Conservation (phyloP, 2,888 invertebrate species). For the Epinotia brunnichana region DNA sequence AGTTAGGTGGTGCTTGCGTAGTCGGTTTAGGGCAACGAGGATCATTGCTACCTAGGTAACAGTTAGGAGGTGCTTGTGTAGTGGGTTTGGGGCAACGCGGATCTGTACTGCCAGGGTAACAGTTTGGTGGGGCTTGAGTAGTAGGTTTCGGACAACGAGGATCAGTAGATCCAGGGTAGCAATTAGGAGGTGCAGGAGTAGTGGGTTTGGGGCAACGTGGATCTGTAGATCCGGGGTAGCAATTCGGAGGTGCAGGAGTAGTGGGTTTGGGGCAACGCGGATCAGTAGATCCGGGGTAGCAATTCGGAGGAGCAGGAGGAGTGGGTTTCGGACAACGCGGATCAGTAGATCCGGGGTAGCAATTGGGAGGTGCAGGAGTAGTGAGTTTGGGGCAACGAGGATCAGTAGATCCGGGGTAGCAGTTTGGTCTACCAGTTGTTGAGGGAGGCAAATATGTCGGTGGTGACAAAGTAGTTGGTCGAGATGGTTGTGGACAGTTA, state of each 20-base stretch:
- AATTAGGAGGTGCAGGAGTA: constrained; percentile 56
- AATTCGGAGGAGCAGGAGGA: constrained; percentile 52
- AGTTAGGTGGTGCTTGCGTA: too few relatives aligned
- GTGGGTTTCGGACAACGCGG: constrained; percentile 58
- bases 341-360: constrained; percentile 61
- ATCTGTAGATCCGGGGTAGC: constrained; percentile 54
- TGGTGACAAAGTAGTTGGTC: constrained; percentile 40
- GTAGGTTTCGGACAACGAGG: constrained; percentile 54
- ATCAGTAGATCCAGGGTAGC: constrained; percentile 63
- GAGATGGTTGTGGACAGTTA: constrained; percentile 50
- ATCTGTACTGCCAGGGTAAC: constrained; percentile 46
- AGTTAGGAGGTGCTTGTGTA: constrained; percentile 46
- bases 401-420: constrained; percentile 54
- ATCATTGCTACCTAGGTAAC: constrained; percentile 49
- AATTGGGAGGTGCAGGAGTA: constrained; percentile 54
- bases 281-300: constrained; percentile 54
- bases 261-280: constrained; percentile 59
- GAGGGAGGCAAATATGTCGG: constrained; percentile 40
- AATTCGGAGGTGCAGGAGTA: constrained; percentile 47
- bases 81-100: constrained; percentile 47
- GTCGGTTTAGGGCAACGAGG: neutral
- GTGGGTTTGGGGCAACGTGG: constrained; percentile 54
- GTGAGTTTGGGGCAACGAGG: constrained; percentile 58
- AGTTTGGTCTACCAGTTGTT: constrained; percentile 46
- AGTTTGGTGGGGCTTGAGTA: constrained; percentile 47